These are phyloP conservation scores for Alexandromys fortis DNA, from an alignment of 2,113 vertebrate genomes.

Conservation along the genomic window DNA sequence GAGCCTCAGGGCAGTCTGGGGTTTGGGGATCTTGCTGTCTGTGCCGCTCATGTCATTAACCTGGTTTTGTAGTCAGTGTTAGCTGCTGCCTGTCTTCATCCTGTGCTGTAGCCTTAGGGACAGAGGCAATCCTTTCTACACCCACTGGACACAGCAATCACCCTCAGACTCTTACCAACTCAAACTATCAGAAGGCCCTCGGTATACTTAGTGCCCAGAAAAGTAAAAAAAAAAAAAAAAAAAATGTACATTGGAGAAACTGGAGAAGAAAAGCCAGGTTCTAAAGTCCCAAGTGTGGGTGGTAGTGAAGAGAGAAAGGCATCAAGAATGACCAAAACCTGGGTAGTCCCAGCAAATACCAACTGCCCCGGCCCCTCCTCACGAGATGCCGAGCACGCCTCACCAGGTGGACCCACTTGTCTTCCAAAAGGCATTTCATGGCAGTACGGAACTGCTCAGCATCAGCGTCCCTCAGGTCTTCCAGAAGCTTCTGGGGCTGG, in stretches of 20 bases:
- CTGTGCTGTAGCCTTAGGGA: background rate
- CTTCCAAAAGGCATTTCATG: conserved; percentile 85
- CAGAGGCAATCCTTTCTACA: background rate
- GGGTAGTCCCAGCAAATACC: background rate
- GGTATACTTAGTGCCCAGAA: background rate
- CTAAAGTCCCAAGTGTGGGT: background rate
- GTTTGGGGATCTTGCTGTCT: background rate
- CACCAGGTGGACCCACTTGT: conserved; percentile 83
- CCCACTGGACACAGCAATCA: too few species aligned
- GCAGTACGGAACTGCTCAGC: conserved; percentile 84
- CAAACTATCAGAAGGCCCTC: background rate
- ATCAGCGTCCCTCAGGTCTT: conserved; percentile 83
- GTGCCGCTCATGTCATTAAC: background rate
- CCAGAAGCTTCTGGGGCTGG: conserved; percentile 85
- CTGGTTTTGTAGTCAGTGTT: background rate
- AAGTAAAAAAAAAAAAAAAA: background rate
- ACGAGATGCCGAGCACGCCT: background rate
- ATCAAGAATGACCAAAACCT: background rate
- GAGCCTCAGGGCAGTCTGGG: background rate
- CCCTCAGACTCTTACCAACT: background rate
- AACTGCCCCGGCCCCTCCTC: background rate
- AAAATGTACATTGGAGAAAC: background rate
- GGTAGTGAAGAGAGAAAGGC: background rate
- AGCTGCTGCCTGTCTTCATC: background rate
- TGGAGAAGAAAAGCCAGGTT: background rate